Evolutionary conservation across 2,888 invertebrate genomes (phyloP), one percentile per base, ranked within the genome.

Genomic region (Argynnis bischoffii): DNA sequence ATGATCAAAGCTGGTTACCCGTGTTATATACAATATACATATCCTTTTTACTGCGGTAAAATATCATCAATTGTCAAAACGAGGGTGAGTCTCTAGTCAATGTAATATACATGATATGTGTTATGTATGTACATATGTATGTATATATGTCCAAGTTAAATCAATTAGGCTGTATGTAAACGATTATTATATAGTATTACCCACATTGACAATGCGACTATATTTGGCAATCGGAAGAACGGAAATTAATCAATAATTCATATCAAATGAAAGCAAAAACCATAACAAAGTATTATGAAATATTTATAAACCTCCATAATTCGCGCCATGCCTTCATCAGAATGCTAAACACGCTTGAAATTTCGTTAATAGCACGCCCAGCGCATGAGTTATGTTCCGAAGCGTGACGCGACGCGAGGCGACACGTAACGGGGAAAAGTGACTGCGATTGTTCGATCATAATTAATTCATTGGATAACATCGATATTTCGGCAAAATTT

Each of bases 371-470:
- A 64, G 70, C 72, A 72, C 71, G 67, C 16, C 15, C n/a, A 35
- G 56, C 41, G 80, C 79, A 84, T 81, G 74, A 67, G 26, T 53
- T 51, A 61, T 41, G 16, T 51, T 41, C 15, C 75, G 79, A 81
- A 74, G 35, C 35, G 11, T 11, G 69, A 55, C 16, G n/a, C 83
- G 86, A 76, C 35, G 3, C 35, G 35, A 85, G 81, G 86, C 85
- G 84, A 76, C 74, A 85, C 84, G 87, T 79, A 81, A 76, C 72
- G 55, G 75, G 79, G 78, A 81, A 80, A 79, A 81, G 82, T 78
- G 66, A 64, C 65, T 70, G 61, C 69, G 69, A 74, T 73, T 75
- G 75, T 72, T 66, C 66, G 53, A 65, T 53, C 35, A 68, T 69
- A 53, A 60, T 67, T 55, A 55, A 67, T 67, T 55, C 48, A 48